Evolutionary conservation across 2,888 invertebrate genomes (phyloP).

Genomic region (Callimorpha dominula): DNA sequence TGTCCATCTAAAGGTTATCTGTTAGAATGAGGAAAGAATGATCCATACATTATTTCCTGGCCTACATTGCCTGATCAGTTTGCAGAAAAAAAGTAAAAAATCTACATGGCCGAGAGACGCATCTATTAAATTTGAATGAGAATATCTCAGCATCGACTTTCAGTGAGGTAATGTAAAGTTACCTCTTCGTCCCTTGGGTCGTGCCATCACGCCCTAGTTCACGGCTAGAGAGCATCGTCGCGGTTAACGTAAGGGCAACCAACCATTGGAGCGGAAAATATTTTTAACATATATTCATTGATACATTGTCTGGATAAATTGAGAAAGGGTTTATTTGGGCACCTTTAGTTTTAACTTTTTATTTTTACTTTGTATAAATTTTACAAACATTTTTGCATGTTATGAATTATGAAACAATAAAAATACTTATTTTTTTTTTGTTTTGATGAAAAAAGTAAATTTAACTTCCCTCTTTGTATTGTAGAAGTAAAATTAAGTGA

Average conservation of each 20-base stretch:
- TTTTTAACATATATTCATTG: constrained; percentile 30
- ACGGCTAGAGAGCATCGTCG: constrained; percentile 37
- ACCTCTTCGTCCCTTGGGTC: constrained; percentile 45
- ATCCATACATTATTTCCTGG: too few species aligned
- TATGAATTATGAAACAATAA: neutral
- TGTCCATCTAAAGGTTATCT: too few species aligned
- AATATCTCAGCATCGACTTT: constrained; percentile 43
- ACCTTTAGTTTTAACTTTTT: neutral
- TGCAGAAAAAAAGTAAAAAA: neutral
- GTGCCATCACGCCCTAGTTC: constrained; percentile 42
- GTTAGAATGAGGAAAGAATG: too few species aligned
- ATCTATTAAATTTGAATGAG: constrained; percentile 42
- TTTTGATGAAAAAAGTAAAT: too few species aligned
- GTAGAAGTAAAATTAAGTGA: too few species aligned
- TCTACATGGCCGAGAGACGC: constrained; percentile 17
- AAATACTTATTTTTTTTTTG: too few species aligned
- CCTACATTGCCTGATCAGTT: neutral
- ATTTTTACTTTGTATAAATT: neutral
- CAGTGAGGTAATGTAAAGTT: constrained; percentile 48
- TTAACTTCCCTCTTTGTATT: too few species aligned
- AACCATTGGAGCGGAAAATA: constrained; percentile 38
- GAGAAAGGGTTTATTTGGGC: neutral
- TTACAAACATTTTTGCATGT: neutral
- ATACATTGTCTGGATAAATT: constrained; percentile 23
- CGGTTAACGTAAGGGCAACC: constrained; percentile 44